Evolutionary conservation across 2,113 vertebrate species (phyloP).

Genomic region (Hypomesus transpacificus): DNA sequence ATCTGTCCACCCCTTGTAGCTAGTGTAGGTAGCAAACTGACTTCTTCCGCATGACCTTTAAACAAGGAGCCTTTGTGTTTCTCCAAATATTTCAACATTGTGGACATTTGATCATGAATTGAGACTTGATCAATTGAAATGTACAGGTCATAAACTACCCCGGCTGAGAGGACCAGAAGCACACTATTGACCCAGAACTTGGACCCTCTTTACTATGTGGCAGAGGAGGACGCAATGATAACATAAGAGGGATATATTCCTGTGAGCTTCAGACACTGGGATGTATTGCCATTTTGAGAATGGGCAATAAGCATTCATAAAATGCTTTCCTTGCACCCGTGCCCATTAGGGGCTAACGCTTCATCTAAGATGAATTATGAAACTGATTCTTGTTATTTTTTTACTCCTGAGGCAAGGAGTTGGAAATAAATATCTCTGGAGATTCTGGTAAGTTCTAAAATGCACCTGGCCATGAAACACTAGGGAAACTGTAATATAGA

Average conservation of each 20-base stretch:
- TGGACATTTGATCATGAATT: too few species aligned
- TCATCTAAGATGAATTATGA: slow-evolving; percentile 52
- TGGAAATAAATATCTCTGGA: background rate
- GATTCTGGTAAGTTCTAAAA: background rate
- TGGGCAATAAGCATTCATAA: slow-evolving; percentile 52
- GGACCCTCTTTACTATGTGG: background rate
- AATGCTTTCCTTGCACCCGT: slow-evolving; percentile 39
- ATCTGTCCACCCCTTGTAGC: too few species aligned
- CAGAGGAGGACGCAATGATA: slow-evolving; percentile 3
- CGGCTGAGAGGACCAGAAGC: too few species aligned
- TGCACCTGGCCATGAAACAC: background rate
- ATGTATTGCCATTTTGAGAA: slow-evolving; percentile 38
- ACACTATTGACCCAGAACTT: too few species aligned
- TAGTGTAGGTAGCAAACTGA: too few species aligned
- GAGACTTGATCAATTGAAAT: too few species aligned
- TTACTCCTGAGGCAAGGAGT: background rate
- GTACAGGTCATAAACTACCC: too few species aligned
- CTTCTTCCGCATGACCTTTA: too few species aligned
- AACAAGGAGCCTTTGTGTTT: too few species aligned
- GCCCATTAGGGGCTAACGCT: slow-evolving; percentile 41
- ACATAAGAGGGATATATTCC: slow-evolving; percentile 15
- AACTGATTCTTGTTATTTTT: slow-evolving; percentile 6
- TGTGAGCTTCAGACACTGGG: slow-evolving; percentile 23
- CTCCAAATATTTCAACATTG: too few species aligned
- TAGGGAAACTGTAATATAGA: background rate